Evolutionary conservation across 2,113 vertebrate species (phyloP), one percentile per base, ranked within the genome.

Genomic region (Apaloderma vittatum): DNA sequence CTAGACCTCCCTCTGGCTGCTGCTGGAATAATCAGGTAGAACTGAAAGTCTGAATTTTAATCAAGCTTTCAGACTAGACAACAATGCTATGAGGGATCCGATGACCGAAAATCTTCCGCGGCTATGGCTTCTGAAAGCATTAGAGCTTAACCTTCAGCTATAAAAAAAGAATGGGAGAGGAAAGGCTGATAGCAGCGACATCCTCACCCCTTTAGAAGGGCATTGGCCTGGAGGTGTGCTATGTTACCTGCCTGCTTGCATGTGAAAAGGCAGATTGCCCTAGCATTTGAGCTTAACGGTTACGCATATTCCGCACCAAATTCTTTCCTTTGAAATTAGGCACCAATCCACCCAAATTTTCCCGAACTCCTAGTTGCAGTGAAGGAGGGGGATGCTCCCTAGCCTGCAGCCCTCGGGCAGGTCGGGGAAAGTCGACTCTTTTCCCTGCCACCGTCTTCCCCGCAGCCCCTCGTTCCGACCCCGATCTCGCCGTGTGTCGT

Each of bases 41-140:
- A 73, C 20, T 5, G 26, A 45, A 65, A 65, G 24, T 45, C 67
- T 88, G 79, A 61, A 91, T 94, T 86, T 90, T 57, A 94, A 86
- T 82, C 40, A 88, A 54, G 80, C 26, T 82, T 82, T 95, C 59
- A 85, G n/a, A 24, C 34, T 8, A 82, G 32, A 48, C 22, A 17
- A n/a, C 36, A 65, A 26, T 22, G 23, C 32, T 49, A 0, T 3
- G 17, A 57, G 16, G 10, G 9, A 79, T 55, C 15, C 3, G 3
- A 19, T 4, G 37, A 57, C 40, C 43, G 55, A 62, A 34, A 37
- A 12, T 10, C 30, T 55, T 79, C 59, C 2, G 3, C 1, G 16
- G 11, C 51, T 32, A 4, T 12, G 20, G 22, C 26, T 68, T 71
- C 8, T 24, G 24, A 30, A 45, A 79, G 40, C 40, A 27, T 15